Evolutionary conservation across 2,888 invertebrate genomes (phyloP).

Genomic region (Acanthosepion lycidas): DNA sequence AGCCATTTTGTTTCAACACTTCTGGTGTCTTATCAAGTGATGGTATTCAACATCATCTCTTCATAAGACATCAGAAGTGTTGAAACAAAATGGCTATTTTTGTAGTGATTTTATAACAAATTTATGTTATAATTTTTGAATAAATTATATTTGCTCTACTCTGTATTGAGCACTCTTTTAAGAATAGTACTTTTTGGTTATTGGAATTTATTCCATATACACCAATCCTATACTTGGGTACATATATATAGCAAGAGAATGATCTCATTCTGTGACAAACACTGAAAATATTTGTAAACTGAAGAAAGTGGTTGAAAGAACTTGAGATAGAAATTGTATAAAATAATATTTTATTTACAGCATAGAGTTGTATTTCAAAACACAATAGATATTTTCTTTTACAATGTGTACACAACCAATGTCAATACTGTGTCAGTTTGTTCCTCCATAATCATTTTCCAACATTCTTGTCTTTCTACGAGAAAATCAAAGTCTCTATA

Average conservation of each 20-base stretch:
- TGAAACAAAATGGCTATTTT: too few relatives aligned
- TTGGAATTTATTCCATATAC: too few relatives aligned
- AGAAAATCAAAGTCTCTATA: not conserved
- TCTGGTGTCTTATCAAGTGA: too few relatives aligned
- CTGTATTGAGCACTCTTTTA: too few relatives aligned
- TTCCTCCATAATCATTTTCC: not conserved
- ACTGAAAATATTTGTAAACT: not conserved
- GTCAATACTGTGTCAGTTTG: not conserved
- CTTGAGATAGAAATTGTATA: not conserved
- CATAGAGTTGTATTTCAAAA: constrained; percentile 22
- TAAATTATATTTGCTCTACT: too few relatives aligned
- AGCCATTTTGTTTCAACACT: too few relatives aligned
- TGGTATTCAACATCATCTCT: too few relatives aligned
- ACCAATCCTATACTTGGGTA: not conserved
- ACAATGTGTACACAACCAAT: constrained; percentile 33
- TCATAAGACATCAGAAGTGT: too few relatives aligned
- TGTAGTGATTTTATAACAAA: too few relatives aligned
- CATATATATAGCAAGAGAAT: not conserved
- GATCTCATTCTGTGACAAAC: not conserved
- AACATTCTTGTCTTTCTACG: not conserved
- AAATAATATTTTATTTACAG: constrained; percentile 33
- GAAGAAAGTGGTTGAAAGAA: constrained; percentile 9
- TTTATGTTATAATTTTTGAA: too few relatives aligned
- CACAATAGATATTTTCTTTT: constrained; percentile 16
- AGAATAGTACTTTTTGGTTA: too few relatives aligned